Evolutionary conservation across 2,797 vertebrate genomes (phyloP).

Genomic region (Threskiornis aethiopicus): DNA sequence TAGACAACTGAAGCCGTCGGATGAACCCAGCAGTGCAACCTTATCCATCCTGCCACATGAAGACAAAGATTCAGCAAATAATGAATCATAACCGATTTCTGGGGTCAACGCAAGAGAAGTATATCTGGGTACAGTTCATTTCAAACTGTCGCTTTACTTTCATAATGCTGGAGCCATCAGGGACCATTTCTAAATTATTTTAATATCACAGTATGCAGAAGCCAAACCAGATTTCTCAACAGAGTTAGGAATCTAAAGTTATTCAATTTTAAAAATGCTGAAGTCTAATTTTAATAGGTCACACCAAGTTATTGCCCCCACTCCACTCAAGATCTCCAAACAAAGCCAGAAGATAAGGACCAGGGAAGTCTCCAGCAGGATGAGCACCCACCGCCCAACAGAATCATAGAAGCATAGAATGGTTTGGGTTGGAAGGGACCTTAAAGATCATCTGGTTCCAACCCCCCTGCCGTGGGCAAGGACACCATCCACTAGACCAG

Average conservation of each 20-base stretch:
- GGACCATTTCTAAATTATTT: neutral
- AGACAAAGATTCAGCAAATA: constrained; percentile 23
- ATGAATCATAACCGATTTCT: neutral
- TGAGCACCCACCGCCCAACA: neutral
- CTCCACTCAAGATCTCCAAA: neutral
- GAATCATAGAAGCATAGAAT: neutral
- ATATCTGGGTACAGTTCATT: neutral
- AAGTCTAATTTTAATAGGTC: neutral
- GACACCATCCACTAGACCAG: neutral
- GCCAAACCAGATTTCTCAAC: neutral
- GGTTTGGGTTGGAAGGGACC: neutral
- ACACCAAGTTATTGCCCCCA: neutral
- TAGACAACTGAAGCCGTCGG: neutral
- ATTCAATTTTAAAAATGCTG: neutral
- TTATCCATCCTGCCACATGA: neutral
- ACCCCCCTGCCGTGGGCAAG: neutral
- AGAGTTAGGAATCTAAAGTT: neutral
- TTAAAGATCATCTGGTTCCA: neutral
- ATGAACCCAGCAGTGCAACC: neutral
- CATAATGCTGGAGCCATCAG: neutral
- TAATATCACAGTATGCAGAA: neutral
- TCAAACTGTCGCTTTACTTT: neutral
- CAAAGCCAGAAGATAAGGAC: neutral
- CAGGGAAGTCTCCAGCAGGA: neutral
- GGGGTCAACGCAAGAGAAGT: neutral